Percentiles rank a stretch among this genome's conserved stretches.
Conservation (phyloP, 2,113 vertebrate species). For the Gymnarchus niloticus region DNA sequence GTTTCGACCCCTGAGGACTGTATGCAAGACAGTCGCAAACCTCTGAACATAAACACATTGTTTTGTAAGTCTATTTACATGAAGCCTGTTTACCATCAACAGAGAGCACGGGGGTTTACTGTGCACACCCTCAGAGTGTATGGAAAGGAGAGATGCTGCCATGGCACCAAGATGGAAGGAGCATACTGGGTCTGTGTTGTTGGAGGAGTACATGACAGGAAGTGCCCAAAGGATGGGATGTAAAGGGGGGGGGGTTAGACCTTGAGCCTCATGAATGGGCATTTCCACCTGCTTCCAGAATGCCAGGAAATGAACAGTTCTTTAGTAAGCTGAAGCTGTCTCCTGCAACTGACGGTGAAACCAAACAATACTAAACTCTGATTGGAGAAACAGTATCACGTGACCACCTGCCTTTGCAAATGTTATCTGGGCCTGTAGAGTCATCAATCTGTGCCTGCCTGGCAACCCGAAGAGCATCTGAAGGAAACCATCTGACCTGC, state of each 20-base stretch:
- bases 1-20: neutral
- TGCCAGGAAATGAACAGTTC: too few species aligned
- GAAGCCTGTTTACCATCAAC: neutral
- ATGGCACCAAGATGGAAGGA: neutral
- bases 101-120: neutral
- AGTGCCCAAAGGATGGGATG: neutral
- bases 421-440: neutral
- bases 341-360: neutral
- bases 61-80: neutral
- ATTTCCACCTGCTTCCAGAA: too few species aligned
- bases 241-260: neutral
- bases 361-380: neutral
- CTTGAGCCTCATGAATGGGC: neutral
- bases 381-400: neutral
- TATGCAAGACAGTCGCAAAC: too few species aligned
- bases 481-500: slow-evolving; percentile 12
- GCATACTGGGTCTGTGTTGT: neutral
- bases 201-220: too few species aligned
- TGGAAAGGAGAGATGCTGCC: neutral
- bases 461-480: neutral
- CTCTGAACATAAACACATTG: neutral
- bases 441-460: neutral
- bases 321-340: neutral
- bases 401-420: neutral
- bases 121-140: neutral